phyloP scores from a whole-genome alignment of 2,797 vertebrate species.

The Rhadinocentrus ornatus region DNA sequence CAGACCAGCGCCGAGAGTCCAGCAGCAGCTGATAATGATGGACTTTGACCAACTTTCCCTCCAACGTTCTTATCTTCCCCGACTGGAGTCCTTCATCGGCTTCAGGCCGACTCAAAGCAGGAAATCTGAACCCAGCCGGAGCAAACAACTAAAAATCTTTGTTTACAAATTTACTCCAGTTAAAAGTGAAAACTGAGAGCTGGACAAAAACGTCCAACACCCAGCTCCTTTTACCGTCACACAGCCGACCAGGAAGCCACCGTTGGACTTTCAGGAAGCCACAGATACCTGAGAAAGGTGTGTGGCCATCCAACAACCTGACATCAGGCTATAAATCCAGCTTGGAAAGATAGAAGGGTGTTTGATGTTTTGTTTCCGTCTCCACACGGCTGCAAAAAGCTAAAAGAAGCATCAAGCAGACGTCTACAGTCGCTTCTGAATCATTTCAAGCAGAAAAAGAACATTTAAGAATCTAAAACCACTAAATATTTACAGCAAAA shows the following conservation, averaged over 20 bases:
- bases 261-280: background rate
- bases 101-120: background rate
- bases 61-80: background rate
- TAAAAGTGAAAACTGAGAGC: background rate
- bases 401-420: too few species aligned
- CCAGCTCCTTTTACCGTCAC: background rate
- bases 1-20: background rate
- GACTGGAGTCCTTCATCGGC: background rate
- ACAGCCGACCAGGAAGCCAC: background rate
- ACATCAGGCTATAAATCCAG: background rate
- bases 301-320: background rate
- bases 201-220: background rate
- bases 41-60: constrained; percentile 1
- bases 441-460: too few species aligned
- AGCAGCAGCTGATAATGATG: background rate
- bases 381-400: too few species aligned
- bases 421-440: too few species aligned
- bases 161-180: background rate
- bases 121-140: constrained; percentile 3
- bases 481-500: background rate
- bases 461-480: background rate
- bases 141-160: background rate
- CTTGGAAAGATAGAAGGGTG: too few species aligned
- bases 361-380: too few species aligned
- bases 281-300: background rate